Percentiles rank a stretch among this genome's conserved stretches.
Conservation (phyloP, 2,797 vertebrate species). For the Urophycis tenuis region DNA sequence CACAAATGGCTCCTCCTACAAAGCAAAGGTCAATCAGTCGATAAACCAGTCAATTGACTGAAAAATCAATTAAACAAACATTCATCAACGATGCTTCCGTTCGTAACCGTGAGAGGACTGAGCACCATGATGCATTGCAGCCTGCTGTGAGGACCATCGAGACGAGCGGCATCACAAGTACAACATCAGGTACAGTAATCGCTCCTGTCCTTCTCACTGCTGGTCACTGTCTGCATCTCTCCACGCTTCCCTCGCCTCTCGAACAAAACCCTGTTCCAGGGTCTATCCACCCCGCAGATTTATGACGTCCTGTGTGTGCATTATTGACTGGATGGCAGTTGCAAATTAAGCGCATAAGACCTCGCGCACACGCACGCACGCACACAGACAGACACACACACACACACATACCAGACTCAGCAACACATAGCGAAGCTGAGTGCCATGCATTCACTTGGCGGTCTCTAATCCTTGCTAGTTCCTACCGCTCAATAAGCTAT, state of each 20-base stretch:
- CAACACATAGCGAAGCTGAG: conserved; percentile 6
- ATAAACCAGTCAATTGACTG: conserved; percentile 27
- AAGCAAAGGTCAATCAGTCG: conserved; percentile 38
- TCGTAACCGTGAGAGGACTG: not conserved
- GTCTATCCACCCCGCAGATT: conserved; percentile 63
- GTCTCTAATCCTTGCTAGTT: conserved; percentile 68
- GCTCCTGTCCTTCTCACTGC: not conserved
- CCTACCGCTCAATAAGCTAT: conserved; percentile 72
- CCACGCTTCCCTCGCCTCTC: conserved; percentile 25
- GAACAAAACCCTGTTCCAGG: conserved; percentile 60
- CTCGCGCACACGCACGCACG: conserved; percentile 12
- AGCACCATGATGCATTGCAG: too few relatives aligned
- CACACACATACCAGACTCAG: conserved; percentile 3
- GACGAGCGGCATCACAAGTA: too few relatives aligned
- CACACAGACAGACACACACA: conserved; percentile 43
- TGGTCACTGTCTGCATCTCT: not conserved
- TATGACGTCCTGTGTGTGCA: conserved; percentile 43
- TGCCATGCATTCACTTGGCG: conserved; percentile 53
- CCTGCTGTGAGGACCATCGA: too few relatives aligned
- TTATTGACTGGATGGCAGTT: conserved; percentile 56
- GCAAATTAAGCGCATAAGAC: conserved; percentile 54
- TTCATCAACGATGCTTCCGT: conserved; percentile 20
- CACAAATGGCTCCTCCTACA: conserved; percentile 96
- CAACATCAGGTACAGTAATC: not conserved
- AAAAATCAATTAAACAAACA: conserved; percentile 4